A percentile compares a stretch with the other conserved stretches of the same genome.
Evolutionary conservation across 2,797 vertebrate species (phyloP).

Genomic region (Falco cherrug): DNA sequence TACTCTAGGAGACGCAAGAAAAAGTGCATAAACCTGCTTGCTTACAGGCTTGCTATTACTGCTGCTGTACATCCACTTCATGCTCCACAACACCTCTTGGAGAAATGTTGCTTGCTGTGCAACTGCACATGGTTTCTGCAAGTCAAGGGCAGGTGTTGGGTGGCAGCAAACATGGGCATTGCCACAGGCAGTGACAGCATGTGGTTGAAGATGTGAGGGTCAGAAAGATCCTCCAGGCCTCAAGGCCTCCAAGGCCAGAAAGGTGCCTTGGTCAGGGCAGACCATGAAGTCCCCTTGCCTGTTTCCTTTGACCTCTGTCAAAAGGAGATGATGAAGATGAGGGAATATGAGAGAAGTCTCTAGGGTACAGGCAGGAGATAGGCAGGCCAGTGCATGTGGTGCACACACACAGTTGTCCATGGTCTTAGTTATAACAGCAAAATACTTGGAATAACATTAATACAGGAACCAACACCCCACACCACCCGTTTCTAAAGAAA

Average conservation of each 20-base stretch:
- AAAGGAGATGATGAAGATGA: not conserved
- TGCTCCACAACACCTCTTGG: not conserved
- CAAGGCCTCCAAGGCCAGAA: no score
- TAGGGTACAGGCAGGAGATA: not conserved
- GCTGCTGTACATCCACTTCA: not conserved
- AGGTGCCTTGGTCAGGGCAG: not conserved
- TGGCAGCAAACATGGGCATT: not conserved
- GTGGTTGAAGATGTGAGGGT: not conserved
- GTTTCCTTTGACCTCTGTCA: not conserved
- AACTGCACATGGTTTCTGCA: not conserved
- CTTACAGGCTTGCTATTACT: not conserved
- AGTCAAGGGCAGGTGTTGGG: not conserved
- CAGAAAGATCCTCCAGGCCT: not conserved
- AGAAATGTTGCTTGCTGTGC: not conserved
- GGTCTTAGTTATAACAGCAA: not conserved
- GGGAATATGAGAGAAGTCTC: not conserved
- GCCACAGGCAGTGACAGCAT: not conserved
- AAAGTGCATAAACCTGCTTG: not conserved
- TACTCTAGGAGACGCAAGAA: not conserved
- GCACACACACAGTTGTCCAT: not conserved
- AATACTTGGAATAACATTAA: not conserved
- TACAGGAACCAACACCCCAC: not conserved
- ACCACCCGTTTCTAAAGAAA: not conserved
- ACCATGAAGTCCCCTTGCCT: no score
- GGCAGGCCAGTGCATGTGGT: not conserved